Evolutionary conservation across 2,888 invertebrate species (phyloP).

Genomic region (Galerucella calmariensis): DNA sequence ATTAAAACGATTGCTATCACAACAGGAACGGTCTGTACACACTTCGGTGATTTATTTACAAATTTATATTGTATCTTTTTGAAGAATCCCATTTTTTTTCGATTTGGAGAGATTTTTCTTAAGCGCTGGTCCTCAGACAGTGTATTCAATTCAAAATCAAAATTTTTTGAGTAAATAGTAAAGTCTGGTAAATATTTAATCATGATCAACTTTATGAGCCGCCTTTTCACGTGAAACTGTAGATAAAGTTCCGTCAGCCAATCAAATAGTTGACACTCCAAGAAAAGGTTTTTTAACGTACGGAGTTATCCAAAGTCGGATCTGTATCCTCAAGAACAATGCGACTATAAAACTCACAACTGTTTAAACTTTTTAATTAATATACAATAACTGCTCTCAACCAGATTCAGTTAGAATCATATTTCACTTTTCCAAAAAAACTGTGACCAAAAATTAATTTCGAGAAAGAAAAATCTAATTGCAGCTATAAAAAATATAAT

Average conservation of each 20-base stretch:
- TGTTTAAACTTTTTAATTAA: not conserved
- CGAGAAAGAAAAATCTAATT: not conserved
- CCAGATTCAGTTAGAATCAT: constrained; percentile 5
- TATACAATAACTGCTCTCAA: not conserved
- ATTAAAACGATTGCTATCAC: constrained; percentile 5
- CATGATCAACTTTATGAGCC: too few relatives aligned
- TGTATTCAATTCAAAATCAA: too few relatives aligned
- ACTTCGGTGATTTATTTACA: not conserved
- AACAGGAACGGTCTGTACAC: not conserved
- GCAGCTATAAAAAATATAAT: too few relatives aligned
- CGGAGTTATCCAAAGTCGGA: not conserved
- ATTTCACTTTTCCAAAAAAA: constrained; percentile 15
- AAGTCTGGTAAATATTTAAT: too few relatives aligned
- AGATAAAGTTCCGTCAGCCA: too few relatives aligned
- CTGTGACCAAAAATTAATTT: not conserved
- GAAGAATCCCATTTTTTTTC: not conserved
- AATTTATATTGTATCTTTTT: not conserved
- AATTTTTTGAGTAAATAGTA: too few relatives aligned
- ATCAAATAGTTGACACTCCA: too few relatives aligned
- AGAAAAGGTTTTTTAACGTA: too few relatives aligned
- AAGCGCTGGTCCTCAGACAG: too few relatives aligned
- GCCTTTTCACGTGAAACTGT: too few relatives aligned
- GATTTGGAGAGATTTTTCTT: not conserved
- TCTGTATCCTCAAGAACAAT: not conserved
- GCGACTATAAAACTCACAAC: not conserved